Evolutionary conservation across 2,113 vertebrate genomes (phyloP), one percentile per base, ranked within the genome.

Genomic region (Cinclus cinclus): DNA sequence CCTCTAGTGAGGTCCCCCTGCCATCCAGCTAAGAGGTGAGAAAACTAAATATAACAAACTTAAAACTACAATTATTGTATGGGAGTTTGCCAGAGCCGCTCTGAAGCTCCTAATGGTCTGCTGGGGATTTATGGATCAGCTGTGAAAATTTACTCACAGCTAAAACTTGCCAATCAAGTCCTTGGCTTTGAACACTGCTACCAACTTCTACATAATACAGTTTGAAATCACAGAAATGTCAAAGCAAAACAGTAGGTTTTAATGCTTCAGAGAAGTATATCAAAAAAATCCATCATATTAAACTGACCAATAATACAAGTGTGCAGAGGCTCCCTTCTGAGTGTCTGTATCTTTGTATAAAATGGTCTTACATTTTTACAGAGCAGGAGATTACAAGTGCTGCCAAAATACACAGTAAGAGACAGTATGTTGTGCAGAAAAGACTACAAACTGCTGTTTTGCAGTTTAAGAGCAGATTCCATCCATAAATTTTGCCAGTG

Each of bases 111-210:
- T 97, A 96, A 96, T 96, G 96, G 93, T 93, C 93, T 95, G 95
- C 71, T 30, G 17, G 88, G 95, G 96, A 97, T 97, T 97, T 97
- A 96, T 97, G 93, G 93, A 95, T 97, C 96, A 97, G 95, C 96
- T 97, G 96, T 97, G 96, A 97, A 97, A 97, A 96, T 97, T 94
- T 94, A 94, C 73, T 92, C 95, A 62, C 90, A 95, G 94, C 75
- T 95, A 95, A 96, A 97, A 96, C 94, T 96, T 96, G 96, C 93
- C 95, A 97, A 94, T 96, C 96, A 97, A 93, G 86, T 71, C 83
- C 73, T 82, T 7, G 4, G 88, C 92, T 88, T 94, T 78, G 68
- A 90, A 86, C 73, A 52, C 90, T 39, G 93, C 80, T 82, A 94
- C 79, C 75, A 86, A 90, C 83, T 71, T 96, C 49, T 75, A 69